Percentiles rank a stretch among this genome's conserved stretches.
Evolutionary conservation across 2,888 invertebrate genomes (phyloP).

Genomic region (Synanthedon myopaeformis): DNA sequence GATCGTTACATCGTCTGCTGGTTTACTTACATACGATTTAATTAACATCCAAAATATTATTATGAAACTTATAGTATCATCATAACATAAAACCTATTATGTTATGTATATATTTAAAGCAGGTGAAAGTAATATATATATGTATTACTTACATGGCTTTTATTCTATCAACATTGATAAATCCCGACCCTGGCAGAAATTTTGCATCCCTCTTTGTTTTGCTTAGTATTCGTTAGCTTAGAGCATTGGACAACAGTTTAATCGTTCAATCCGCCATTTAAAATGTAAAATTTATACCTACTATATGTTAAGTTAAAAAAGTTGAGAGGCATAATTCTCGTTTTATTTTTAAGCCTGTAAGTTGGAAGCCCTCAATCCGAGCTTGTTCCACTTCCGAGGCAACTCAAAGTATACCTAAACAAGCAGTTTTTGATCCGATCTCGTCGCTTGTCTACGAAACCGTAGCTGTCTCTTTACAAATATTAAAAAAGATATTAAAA

Average conservation of each 20-base stretch:
- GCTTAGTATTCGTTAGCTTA: too few species aligned
- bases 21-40: slow-evolving; percentile 27
- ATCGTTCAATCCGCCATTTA: too few species aligned
- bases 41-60: slow-evolving; percentile 23
- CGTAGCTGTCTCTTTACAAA: background rate
- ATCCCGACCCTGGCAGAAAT: too few species aligned
- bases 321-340: slow-evolving; percentile 8
- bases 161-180: too few species aligned
- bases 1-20: slow-evolving; percentile 24
- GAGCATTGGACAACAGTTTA: too few species aligned
- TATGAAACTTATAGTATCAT: slow-evolving; percentile 14
- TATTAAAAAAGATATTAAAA: background rate
- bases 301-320: background rate
- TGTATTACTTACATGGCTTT: too few species aligned
- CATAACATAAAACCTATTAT: slow-evolving; percentile 9
- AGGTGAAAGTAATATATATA: too few species aligned
- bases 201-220: too few species aligned
- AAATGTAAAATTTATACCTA: background rate
- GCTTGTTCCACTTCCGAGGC: slow-evolving; percentile 15
- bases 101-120: slow-evolving; percentile 10
- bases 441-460: slow-evolving; percentile 15
- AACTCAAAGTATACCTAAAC: slow-evolving; percentile 21
- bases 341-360: slow-evolving; percentile 10
- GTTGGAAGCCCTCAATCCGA: slow-evolving; percentile 11
- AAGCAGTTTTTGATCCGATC: slow-evolving; percentile 21